Evolutionary conservation across 2,113 vertebrate genomes (phyloP).

Genomic region (Girardinichthys multiradiatus): DNA sequence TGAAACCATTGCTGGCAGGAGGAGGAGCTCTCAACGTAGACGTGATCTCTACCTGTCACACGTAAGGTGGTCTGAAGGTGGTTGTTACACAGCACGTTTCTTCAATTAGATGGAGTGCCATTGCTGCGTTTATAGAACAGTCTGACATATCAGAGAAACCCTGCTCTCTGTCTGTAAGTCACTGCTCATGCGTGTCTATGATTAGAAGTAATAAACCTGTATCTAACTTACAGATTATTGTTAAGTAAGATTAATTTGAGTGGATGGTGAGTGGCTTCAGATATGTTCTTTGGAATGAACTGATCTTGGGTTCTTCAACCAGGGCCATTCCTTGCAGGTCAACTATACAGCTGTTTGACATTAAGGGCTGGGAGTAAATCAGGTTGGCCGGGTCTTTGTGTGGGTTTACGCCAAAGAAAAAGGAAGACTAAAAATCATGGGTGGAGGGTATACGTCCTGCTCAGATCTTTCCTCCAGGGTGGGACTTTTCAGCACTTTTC

Average conservation of each 20-base stretch:
- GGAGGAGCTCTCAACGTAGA: slow-evolving; percentile 25
- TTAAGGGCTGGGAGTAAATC: slow-evolving; percentile 63
- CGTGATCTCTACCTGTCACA: slow-evolving; percentile 42
- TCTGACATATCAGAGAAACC: slow-evolving; percentile 21
- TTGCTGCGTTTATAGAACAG: slow-evolving; percentile 19
- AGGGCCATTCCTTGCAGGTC: slow-evolving; percentile 29
- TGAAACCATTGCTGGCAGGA: slow-evolving; percentile 45
- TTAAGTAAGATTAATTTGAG: not conserved
- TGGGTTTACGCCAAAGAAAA: slow-evolving; percentile 18
- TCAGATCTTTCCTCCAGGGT: slow-evolving; percentile 50
- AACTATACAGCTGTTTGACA: slow-evolving; percentile 71
- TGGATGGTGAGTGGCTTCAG: not conserved
- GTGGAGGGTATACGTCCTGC: slow-evolving; percentile 35
- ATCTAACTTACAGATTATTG: not conserved
- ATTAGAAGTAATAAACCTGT: not conserved
- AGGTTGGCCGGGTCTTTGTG: slow-evolving; percentile 49
- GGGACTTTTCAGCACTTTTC: slow-evolving; percentile 54
- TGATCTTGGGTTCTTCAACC: slow-evolving; percentile 38
- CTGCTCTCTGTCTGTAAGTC: not conserved
- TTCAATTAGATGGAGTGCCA: slow-evolving; percentile 54
- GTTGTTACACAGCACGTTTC: slow-evolving; percentile 29
- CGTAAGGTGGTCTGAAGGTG: slow-evolving; percentile 40
- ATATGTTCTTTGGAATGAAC: slow-evolving; percentile 8
- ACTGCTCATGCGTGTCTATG: not conserved
- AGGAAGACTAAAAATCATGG: slow-evolving; percentile 43